Percentiles rank a stretch among this genome's conserved stretches.
Evolutionary conservation across 2,797 vertebrate species (phyloP).

Genomic region (Dendrocincla fuliginosa): DNA sequence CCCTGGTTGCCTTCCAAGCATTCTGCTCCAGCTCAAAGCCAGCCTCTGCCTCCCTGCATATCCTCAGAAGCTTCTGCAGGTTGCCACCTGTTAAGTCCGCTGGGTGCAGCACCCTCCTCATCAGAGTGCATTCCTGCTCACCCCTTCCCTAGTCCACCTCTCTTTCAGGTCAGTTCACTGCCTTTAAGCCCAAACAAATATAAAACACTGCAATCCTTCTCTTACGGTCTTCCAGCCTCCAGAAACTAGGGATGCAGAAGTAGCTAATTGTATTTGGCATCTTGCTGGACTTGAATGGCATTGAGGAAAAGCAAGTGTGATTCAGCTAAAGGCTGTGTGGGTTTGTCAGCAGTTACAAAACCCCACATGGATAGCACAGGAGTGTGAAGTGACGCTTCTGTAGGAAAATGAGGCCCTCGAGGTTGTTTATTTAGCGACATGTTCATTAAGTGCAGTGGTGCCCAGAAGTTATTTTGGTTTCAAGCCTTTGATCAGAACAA

Average conservation of each 20-base stretch:
- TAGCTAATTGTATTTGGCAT: not conserved
- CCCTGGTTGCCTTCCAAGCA: not conserved
- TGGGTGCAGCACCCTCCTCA: not conserved
- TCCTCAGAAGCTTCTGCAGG: not conserved
- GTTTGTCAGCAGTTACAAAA: not conserved
- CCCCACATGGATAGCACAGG: not conserved
- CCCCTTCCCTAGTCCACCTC: not conserved
- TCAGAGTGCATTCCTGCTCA: not conserved
- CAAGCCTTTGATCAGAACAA: not conserved
- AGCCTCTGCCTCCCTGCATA: not conserved
- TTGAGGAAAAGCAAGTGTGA: slow-evolving; percentile 17
- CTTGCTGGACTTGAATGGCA: slow-evolving; percentile 2
- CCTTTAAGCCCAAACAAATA: not conserved
- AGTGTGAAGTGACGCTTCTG: not conserved
- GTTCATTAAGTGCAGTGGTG: not conserved
- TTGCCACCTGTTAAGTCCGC: not conserved
- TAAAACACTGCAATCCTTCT: not conserved
- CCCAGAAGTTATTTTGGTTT: slow-evolving; percentile 6
- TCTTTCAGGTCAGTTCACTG: not conserved
- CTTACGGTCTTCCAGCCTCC: not conserved
- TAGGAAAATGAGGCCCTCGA: not conserved
- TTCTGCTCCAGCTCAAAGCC: not conserved
- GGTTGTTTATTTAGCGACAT: not conserved
- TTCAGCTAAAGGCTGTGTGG: slow-evolving; percentile 1
- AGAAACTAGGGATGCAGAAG: not conserved